These are phyloP conservation scores for Muntiacus reevesi DNA, from an alignment of 2,113 vertebrate species.

Conservation along the genomic window DNA sequence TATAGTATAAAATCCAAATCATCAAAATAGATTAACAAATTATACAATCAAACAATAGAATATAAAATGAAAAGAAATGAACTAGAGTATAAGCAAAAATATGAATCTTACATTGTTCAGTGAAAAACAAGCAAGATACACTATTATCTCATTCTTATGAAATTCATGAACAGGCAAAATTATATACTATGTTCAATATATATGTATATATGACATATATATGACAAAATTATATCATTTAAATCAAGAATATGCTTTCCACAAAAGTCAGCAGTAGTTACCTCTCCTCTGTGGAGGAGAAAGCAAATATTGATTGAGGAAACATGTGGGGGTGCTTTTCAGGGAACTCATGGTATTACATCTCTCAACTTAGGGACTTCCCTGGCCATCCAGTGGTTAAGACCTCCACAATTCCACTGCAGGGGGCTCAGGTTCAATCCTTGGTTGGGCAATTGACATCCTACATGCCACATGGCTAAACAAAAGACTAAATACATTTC, in stretches of 20 bases:
- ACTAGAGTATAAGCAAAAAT: neutral
- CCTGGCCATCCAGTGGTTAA: neutral
- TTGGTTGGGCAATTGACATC: neutral
- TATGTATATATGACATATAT: neutral
- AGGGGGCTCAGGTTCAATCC: neutral
- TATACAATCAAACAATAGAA: neutral
- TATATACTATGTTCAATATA: neutral
- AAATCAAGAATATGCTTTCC: neutral
- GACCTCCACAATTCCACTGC: neutral
- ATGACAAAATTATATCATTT: neutral
- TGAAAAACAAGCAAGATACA: neutral
- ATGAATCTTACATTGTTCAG: neutral
- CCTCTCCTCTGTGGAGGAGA: neutral
- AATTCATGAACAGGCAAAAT: neutral
- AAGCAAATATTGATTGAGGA: neutral
- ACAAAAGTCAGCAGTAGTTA: neutral
- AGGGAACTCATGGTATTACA: neutral
- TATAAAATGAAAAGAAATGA: neutral
- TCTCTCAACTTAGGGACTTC: neutral
- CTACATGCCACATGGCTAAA: neutral
- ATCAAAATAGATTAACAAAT: neutral
- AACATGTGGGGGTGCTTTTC: neutral
- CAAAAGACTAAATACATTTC: neutral
- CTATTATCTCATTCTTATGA: neutral
- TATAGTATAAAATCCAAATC: neutral